phyloP scores from a whole-genome alignment of 2,888 invertebrate species.

The Lagria hirta region DNA sequence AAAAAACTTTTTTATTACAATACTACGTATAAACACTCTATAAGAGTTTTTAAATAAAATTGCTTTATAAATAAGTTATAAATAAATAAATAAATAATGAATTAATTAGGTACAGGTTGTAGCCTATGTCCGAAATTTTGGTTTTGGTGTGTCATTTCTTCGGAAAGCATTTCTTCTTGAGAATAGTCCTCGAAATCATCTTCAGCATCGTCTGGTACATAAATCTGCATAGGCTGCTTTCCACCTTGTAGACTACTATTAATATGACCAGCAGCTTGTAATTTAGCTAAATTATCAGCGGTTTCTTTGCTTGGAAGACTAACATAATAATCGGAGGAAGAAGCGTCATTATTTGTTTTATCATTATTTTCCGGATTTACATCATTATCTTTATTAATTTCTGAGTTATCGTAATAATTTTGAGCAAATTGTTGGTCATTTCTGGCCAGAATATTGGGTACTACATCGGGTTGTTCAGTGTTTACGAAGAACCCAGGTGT shows the following conservation, averaged over 20 bases:
- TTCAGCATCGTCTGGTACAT: constrained; percentile 51
- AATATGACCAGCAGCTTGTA: constrained; percentile 60
- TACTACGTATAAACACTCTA: not conserved
- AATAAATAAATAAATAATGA: constrained; percentile 11
- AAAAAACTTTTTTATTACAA: no score
- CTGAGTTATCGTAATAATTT: constrained; percentile 40
- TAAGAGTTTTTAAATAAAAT: not conserved
- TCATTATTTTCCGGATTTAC: constrained; percentile 41
- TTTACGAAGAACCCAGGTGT: no score
- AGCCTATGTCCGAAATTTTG: constrained; percentile 14
- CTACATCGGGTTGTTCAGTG: no score
- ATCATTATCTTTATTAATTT: constrained; percentile 34
- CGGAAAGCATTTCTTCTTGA: constrained; percentile 12
- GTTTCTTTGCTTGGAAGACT: constrained; percentile 65
- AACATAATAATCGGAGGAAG: constrained; percentile 58
- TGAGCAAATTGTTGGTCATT: constrained; percentile 44
- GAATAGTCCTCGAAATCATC: constrained; percentile 8
- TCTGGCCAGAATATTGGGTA: no score
- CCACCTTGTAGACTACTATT: constrained; percentile 51
- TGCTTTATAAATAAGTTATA: constrained; percentile 1
- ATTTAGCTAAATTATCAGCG: constrained; percentile 62
- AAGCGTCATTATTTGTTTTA: constrained; percentile 40
- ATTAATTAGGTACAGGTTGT: constrained; percentile 1
- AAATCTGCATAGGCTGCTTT: constrained; percentile 58
- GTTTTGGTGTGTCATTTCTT: constrained; percentile 5